phyloP scores from a whole-genome alignment of 1,140 invertebrate species.

The Brevipalpus yothersi region DNA sequence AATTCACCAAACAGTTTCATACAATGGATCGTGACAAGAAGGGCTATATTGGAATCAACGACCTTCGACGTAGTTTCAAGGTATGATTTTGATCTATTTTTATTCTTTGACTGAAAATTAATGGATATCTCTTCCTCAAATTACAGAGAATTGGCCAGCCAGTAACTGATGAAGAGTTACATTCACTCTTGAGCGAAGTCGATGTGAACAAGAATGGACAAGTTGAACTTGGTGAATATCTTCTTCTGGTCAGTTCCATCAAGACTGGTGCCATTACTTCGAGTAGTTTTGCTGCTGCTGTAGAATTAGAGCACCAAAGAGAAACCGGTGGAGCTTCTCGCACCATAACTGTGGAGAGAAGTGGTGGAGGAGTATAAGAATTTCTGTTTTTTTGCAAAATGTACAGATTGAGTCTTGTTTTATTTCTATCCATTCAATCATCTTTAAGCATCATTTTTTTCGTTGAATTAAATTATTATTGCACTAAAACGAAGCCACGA shows the following conservation, averaged over 20 bases:
- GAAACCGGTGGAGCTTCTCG: slow-evolving; percentile 33
- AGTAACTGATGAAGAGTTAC: slow-evolving; percentile 77
- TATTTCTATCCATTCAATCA: too few relatives aligned
- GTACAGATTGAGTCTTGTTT: too few relatives aligned
- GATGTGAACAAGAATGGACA: slow-evolving; percentile 98
- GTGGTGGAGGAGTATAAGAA: slow-evolving; percentile 54
- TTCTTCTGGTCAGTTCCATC: slow-evolving; percentile 96
- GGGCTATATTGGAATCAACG: slow-evolving; percentile 91
- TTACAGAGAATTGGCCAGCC: slow-evolving; percentile 52
- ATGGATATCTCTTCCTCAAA: slow-evolving; percentile 13
- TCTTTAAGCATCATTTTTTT: too few relatives aligned
- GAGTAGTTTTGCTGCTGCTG: slow-evolving; percentile 70
- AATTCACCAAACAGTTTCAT: slow-evolving; percentile 82
- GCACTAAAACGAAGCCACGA: too few relatives aligned
- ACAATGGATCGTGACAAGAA: slow-evolving; percentile 84
- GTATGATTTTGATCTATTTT: slow-evolving; percentile 25
- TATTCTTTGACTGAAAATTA: background rate
- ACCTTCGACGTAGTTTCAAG: slow-evolving; percentile 78
- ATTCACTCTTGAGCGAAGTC: slow-evolving; percentile 90
- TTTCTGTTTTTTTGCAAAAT: too few relatives aligned
- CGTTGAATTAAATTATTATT: too few relatives aligned
- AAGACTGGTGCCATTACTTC: slow-evolving; percentile 71
- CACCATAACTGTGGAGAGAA: slow-evolving; percentile 66
- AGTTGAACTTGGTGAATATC: slow-evolving; percentile 92
- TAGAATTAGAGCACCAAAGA: slow-evolving; percentile 60